Conservation (phyloP, 2,888 invertebrate species). For the Drosophila merina region DNA sequence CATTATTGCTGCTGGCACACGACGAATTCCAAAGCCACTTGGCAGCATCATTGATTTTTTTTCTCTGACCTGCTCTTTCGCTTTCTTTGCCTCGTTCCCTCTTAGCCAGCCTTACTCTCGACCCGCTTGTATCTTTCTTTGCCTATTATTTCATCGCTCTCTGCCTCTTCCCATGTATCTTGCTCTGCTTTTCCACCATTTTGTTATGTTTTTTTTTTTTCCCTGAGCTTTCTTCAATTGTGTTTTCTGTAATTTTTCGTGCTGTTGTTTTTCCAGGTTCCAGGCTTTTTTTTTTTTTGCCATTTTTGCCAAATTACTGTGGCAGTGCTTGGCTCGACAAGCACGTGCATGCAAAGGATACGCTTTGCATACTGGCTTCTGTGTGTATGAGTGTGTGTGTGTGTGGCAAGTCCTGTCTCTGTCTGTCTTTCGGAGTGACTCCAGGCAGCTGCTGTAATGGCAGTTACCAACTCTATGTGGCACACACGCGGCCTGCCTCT, state of each 20-base stretch:
- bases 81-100: conserved; percentile 3
- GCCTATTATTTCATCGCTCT: conserved; percentile 18
- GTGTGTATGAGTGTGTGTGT: conserved; percentile 14
- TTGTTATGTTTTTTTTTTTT: conserved; percentile 30
- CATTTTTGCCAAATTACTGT: conserved; percentile 45
- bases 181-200: conserved; percentile 1
- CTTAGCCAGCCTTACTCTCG: conserved; percentile 6
- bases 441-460: conserved; percentile 38
- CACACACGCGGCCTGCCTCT: conserved; percentile 19
- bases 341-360: conserved; percentile 66
- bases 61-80: conserved; percentile 28
- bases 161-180: neutral
- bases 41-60: conserved; percentile 79
- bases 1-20: conserved; percentile 20
- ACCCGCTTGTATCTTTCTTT: conserved; percentile 8
- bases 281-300: conserved; percentile 4
- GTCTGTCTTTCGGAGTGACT: conserved; percentile 31
- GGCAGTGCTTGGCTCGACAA: conserved; percentile 44
- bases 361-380: conserved; percentile 31
- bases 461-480: conserved; percentile 20
- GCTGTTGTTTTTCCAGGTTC: conserved; percentile 12
- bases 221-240: conserved; percentile 16
- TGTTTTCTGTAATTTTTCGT: conserved; percentile 17
- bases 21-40: conserved; percentile 47
- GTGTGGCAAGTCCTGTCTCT: conserved; percentile 20